Percentiles rank a stretch among this genome's conserved stretches.
These are phyloP conservation scores for Muscicapa striata DNA, from an alignment of 2,797 vertebrate species.

Conservation along the genomic window DNA sequence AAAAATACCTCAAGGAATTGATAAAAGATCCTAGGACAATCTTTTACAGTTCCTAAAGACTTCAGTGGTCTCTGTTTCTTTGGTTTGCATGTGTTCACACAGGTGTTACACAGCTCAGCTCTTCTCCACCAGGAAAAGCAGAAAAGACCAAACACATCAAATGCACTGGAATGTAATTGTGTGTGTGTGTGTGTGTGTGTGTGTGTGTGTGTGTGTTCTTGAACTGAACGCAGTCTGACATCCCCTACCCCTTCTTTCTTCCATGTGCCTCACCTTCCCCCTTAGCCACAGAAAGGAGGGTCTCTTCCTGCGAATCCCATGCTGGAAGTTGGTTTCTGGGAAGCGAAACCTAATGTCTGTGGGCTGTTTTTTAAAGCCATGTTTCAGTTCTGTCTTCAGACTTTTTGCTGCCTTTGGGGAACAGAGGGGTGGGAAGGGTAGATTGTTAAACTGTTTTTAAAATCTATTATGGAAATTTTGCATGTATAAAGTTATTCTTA, in stretches of 20 bases:
- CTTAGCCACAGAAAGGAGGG: slow-evolving; percentile 58
- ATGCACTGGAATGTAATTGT: slow-evolving; percentile 71
- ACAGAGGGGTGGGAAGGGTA: slow-evolving; percentile 60
- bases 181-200: neutral
- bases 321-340: slow-evolving; percentile 72
- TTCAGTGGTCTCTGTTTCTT: slow-evolving; percentile 64
- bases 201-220: neutral
- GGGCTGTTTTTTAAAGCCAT: slow-evolving; percentile 69
- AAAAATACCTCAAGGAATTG: slow-evolving; percentile 70
- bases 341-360: slow-evolving; percentile 61
- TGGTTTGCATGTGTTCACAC: slow-evolving; percentile 54
- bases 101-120: slow-evolving; percentile 59
- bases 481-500: slow-evolving; percentile 66
- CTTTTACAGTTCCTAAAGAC: slow-evolving; percentile 64
- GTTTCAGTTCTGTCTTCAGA: slow-evolving; percentile 66
- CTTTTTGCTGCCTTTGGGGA: slow-evolving; percentile 67
- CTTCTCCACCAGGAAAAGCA: slow-evolving; percentile 61
- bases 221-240: slow-evolving; percentile 64
- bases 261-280: slow-evolving; percentile 53
- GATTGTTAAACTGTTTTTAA: slow-evolving; percentile 62
- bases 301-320: slow-evolving; percentile 68
- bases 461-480: slow-evolving; percentile 62
- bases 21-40: slow-evolving; percentile 46
- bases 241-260: slow-evolving; percentile 49
- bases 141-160: slow-evolving; percentile 71